Evolutionary conservation across 1,140 invertebrate species (phyloP), one percentile per base, ranked within the genome.

Genomic region (Temnothorax longispinosus): DNA sequence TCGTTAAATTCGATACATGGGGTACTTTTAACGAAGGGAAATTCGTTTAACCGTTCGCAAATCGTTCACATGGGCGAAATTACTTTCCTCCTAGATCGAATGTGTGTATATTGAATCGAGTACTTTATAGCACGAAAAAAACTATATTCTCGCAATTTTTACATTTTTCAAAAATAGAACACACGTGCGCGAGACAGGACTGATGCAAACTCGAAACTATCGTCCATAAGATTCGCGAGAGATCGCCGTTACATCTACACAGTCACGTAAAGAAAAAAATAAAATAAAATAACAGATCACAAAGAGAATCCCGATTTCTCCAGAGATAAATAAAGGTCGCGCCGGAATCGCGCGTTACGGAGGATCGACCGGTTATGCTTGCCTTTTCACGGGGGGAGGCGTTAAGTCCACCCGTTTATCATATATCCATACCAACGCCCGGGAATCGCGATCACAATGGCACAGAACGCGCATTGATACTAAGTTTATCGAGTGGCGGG

Each of bases 391-490:
- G 32, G 38, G 38, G 38, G 27, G 27, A 27, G 52, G 10, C 52
- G 15, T n/a, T 15, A 75, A 50, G 32, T 62, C 50, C 50, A 2
- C 41, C 54, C 41, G 65, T 47, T 84, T 84, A 62, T 84, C 69
- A 27, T 44, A 27, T 44, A 44, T 44, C 35, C 27, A 47, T 60
- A 60, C 65, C 41, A 47, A 69, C 21, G 4, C 75, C 54, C 69
- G 54, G 80, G 69, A 74, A 84, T 84, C 69, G 69, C 41, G 80
- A 84, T 84, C 32, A 84, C 80, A 84, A 84, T 84, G 44, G 69
- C 54, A 75, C 54, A 60, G 80, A 84, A 15, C 69, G 69, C 80
- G 41, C 72, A 84, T 84, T 84, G 80, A 84, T 75, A 60, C 54
- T 50, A 84, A 84, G 80, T 74, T 84, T 84, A 84, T 84, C 80